phyloP scores from a whole-genome alignment of 1,140 invertebrate genomes.

The Parasteatoda tepidariorum region DNA sequence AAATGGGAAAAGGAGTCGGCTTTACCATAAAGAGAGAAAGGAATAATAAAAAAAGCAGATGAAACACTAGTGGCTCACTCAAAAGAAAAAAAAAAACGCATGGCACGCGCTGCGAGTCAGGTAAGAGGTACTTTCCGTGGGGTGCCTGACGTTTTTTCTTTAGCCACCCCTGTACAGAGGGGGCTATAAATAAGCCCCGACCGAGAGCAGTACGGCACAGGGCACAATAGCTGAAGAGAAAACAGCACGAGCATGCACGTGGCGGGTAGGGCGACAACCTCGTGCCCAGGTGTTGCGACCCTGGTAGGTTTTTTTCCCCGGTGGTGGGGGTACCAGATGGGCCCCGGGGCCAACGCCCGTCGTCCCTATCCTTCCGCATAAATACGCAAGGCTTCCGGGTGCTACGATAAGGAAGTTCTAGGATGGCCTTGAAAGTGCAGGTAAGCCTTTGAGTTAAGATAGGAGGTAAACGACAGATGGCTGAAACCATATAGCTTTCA shows the following conservation, averaged over 20 bases:
- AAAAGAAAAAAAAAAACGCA: not conserved
- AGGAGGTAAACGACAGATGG: not conserved
- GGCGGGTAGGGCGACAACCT: constrained; percentile 48
- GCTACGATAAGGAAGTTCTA: not conserved
- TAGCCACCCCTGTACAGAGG: not conserved
- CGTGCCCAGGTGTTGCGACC: constrained; percentile 33
- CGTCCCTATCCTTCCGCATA: constrained; percentile 45
- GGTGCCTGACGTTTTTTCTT: constrained; percentile 27
- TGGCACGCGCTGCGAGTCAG: constrained; percentile 40
- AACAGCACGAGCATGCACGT: constrained; percentile 32
- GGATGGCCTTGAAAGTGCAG: not conserved
- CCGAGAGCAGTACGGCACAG: not conserved
- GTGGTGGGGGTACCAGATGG: constrained; percentile 16
- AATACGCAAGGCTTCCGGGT: constrained; percentile 22
- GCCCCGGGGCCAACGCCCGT: constrained; percentile 42
- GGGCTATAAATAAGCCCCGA: constrained; percentile 33
- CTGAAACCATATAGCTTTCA: no score
- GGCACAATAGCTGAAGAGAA: not conserved
- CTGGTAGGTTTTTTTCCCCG: not conserved
- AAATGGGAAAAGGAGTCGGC: not conserved
- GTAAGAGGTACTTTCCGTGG: constrained; percentile 45
- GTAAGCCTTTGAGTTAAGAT: not conserved
- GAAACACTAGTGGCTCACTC: not conserved
- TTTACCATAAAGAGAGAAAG: not conserved
- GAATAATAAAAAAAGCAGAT: not conserved